Evolutionary conservation across 1,140 invertebrate genomes (phyloP).

Genomic region (Drosophila busckii): DNA sequence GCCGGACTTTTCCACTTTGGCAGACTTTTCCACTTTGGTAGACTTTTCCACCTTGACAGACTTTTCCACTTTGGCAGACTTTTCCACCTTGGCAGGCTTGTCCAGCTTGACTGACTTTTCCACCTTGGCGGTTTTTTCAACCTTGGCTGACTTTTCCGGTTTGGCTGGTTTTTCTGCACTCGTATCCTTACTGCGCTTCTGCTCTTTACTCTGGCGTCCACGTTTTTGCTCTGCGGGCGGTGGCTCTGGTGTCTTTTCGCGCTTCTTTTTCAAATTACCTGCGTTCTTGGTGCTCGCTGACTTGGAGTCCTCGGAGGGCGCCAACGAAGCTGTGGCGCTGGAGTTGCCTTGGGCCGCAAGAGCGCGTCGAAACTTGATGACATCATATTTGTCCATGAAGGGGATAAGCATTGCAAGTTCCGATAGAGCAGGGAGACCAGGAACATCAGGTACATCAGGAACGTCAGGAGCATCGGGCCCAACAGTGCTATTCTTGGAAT

Average conservation of each 20-base stretch:
- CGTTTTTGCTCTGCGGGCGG: slow-evolving; percentile 42
- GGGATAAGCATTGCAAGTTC: slow-evolving; percentile 68
- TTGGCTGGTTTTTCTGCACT: slow-evolving; percentile 14
- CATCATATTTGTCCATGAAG: slow-evolving; percentile 82
- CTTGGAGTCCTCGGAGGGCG: slow-evolving; percentile 48
- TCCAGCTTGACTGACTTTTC: slow-evolving; percentile 20
- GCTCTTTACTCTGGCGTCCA: slow-evolving; percentile 48
- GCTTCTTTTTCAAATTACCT: slow-evolving; percentile 39
- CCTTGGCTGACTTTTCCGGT: slow-evolving; percentile 34
- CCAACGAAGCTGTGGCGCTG: slow-evolving; percentile 43
- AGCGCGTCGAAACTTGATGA: slow-evolving; percentile 84
- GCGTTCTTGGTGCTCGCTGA: slow-evolving; percentile 34
- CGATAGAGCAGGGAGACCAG: slow-evolving; percentile 57
- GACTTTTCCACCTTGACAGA: slow-evolving; percentile 34
- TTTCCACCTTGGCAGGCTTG: slow-evolving; percentile 28
- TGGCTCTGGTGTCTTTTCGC: slow-evolving; percentile 32
- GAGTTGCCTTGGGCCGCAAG: slow-evolving; percentile 62
- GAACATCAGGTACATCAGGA: slow-evolving; percentile 50
- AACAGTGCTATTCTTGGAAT: slow-evolving; percentile 58
- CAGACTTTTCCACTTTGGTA: neutral
- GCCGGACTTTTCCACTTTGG: slow-evolving; percentile 30
- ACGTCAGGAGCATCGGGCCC: slow-evolving; percentile 49
- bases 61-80: slow-evolving; percentile 18
- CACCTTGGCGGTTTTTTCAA: slow-evolving; percentile 21
- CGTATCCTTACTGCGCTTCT: slow-evolving; percentile 37